phyloP scores from a whole-genome alignment of 2,113 vertebrate species.

The Xiphophorus maculatus region DNA sequence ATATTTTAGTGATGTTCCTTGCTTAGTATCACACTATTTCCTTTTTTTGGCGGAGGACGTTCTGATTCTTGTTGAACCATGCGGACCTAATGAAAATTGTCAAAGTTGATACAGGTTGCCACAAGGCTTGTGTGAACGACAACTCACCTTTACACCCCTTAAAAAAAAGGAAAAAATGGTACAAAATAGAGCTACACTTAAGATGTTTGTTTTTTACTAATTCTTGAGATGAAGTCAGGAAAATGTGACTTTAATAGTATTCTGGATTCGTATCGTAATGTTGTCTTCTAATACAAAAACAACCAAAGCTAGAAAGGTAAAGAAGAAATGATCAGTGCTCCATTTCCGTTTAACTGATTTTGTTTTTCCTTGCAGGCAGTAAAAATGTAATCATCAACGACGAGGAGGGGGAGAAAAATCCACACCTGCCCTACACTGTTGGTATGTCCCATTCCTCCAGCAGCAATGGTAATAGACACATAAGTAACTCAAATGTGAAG shows the following conservation, averaged over 20 bases:
- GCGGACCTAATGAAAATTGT: too few relatives aligned
- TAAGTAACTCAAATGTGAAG: constrained; percentile 72
- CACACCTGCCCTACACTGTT: constrained; percentile 64
- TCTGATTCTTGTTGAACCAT: too few relatives aligned
- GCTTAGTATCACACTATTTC: too few relatives aligned
- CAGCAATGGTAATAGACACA: constrained; percentile 74
- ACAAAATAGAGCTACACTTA: too few relatives aligned
- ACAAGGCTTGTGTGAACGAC: too few relatives aligned
- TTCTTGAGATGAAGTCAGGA: too few relatives aligned
- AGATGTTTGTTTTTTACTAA: background rate
- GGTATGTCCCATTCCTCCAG: constrained; percentile 67
- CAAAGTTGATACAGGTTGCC: too few relatives aligned
- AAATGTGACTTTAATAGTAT: background rate
- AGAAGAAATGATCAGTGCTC: background rate
- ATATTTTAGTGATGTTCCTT: too few relatives aligned
- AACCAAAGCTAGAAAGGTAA: background rate
- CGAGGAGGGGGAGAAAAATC: constrained; percentile 75
- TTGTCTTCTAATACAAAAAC: background rate
- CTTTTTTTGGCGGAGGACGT: too few relatives aligned
- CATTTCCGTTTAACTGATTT: constrained; percentile 41
- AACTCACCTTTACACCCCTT: too few relatives aligned
- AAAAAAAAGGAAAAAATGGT: too few relatives aligned
- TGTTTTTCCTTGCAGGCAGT: constrained; percentile 72
- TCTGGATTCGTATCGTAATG: background rate
- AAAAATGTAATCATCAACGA: constrained; percentile 77